Conservation (phyloP, 2,113 vertebrate species). For the Mellivora capensis region DNA sequence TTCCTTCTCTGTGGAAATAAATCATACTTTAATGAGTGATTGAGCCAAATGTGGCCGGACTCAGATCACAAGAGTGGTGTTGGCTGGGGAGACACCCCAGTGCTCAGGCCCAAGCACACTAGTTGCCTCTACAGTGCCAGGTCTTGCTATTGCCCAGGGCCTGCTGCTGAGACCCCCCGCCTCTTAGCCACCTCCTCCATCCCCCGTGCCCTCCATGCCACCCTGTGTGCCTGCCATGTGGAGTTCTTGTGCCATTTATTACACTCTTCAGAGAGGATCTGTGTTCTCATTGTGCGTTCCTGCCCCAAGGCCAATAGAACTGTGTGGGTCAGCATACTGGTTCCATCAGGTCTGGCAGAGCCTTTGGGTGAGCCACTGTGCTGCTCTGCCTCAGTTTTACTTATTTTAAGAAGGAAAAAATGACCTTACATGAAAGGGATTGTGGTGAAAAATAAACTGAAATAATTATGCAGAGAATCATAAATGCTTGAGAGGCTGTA, state of each 20-base stretch:
- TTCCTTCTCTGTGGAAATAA: background rate
- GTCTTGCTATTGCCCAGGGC: background rate
- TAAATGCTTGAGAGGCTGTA: too few relatives aligned
- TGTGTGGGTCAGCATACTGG: too few relatives aligned
- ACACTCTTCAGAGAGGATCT: background rate
- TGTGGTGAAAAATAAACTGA: background rate
- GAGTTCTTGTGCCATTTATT: too few relatives aligned
- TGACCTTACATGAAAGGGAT: too few relatives aligned
- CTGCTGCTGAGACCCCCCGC: background rate
- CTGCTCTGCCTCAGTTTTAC: background rate
- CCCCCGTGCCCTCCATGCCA: background rate
- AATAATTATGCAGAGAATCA: background rate
- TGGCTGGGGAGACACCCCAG: background rate
- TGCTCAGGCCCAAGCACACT: background rate
- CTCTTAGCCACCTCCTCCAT: background rate
- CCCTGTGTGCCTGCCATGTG: background rate
- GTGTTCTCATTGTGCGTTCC: background rate
- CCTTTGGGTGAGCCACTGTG: accelerated
- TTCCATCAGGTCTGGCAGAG: background rate
- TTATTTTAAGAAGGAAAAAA: background rate
- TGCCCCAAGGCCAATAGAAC: background rate
- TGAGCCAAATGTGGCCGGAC: background rate
- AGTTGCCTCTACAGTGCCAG: background rate
- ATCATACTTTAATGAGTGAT: background rate
- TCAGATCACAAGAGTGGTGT: background rate